phyloP scores from a whole-genome alignment of 1,140 invertebrate genomes.

The Neuroterus valhalla region DNA sequence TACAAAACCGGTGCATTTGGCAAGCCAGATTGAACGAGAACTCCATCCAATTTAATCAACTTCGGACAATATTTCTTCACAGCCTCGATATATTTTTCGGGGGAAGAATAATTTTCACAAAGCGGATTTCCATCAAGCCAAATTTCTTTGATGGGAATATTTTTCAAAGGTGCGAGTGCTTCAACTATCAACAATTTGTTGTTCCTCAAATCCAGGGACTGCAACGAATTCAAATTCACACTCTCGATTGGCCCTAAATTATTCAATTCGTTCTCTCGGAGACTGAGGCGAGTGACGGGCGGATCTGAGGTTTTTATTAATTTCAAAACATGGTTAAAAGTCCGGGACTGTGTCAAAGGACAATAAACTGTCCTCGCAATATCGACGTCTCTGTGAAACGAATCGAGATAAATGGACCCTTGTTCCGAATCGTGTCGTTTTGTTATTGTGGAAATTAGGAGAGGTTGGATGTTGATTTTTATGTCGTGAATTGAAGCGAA shows the following conservation, averaged over 20 bases:
- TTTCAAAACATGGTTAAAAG: constrained; percentile 72
- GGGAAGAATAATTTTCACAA: constrained; percentile 67
- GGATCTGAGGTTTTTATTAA: constrained; percentile 66
- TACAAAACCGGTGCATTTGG: constrained; percentile 42
- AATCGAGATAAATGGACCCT: constrained; percentile 69
- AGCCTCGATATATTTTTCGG: constrained; percentile 62
- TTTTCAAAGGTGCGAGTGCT: constrained; percentile 53
- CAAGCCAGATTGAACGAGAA: constrained; percentile 45
- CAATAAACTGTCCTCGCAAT: constrained; percentile 71
- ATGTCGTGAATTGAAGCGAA: constrained; percentile 72
- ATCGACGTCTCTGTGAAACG: constrained; percentile 72
- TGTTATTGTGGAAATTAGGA: constrained; percentile 67
- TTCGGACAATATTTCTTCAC: constrained; percentile 62
- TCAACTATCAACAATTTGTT: constrained; percentile 68
- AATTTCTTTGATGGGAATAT: constrained; percentile 57
- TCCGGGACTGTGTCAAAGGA: constrained; percentile 71
- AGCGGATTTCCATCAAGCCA: constrained; percentile 71
- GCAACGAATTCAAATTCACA: constrained; percentile 58
- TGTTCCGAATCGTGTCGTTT: constrained; percentile 64
- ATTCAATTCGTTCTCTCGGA: constrained; percentile 72
- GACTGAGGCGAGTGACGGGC: constrained; percentile 64
- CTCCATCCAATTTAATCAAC: constrained; percentile 63
- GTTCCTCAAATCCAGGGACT: constrained; percentile 71
- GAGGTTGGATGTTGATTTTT: constrained; percentile 72
- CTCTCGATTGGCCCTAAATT: constrained; percentile 66